phyloP scores from a whole-genome alignment of 2,113 vertebrate species.

The Pelodiscus sinensis region DNA sequence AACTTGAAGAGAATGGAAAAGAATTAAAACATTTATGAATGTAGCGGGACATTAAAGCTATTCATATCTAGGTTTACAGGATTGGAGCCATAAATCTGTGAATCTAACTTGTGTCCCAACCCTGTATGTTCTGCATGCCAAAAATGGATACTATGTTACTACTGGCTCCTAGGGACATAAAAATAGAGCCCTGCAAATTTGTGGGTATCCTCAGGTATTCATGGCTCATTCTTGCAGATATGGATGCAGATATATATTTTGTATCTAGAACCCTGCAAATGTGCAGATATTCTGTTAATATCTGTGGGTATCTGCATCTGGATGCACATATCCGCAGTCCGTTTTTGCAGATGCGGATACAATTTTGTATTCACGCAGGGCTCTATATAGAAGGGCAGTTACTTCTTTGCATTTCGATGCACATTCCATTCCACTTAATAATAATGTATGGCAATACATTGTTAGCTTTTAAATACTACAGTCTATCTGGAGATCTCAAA shows the following conservation, averaged over 20 bases:
- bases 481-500: neutral
- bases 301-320: too few relatives aligned
- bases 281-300: too few relatives aligned
- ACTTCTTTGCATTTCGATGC: neutral
- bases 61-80: neutral
- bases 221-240: too few relatives aligned
- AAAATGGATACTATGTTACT: neutral
- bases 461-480: neutral
- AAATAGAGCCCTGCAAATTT: too few relatives aligned
- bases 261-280: too few relatives aligned
- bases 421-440: neutral
- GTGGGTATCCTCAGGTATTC: too few relatives aligned
- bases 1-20: neutral
- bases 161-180: neutral
- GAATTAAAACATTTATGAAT: neutral
- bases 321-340: too few relatives aligned
- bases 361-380: too few relatives aligned
- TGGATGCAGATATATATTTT: too few relatives aligned
- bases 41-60: neutral
- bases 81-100: fast-evolving
- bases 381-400: too few relatives aligned
- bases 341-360: too few relatives aligned
- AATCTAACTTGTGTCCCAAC: neutral
- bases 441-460: neutral
- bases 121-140: neutral